Percentiles rank a stretch among this genome's conserved stretches.
These are phyloP conservation scores for Drosophila ohnishii DNA, from an alignment of 1,140 invertebrate genomes.

Conservation along the genomic window DNA sequence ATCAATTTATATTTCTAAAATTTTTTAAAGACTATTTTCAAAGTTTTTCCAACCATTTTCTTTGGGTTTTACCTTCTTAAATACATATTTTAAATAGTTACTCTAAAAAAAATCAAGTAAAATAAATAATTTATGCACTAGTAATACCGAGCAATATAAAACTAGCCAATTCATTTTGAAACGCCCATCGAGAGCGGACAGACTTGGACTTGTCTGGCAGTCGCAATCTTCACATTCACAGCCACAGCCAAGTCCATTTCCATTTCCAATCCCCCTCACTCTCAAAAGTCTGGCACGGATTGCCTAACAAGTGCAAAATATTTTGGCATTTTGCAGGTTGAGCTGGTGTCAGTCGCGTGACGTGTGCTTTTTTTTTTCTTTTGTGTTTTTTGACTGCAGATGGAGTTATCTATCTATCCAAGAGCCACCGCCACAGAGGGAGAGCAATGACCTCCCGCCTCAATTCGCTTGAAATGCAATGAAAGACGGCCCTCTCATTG, in stretches of 20 bases:
- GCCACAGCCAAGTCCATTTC: slow-evolving; percentile 8
- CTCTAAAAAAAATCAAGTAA: not conserved
- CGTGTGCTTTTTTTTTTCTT: slow-evolving; percentile 10
- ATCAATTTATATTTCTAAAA: too few relatives aligned
- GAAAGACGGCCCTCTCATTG: slow-evolving; percentile 33
- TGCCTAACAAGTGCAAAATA: slow-evolving; percentile 44
- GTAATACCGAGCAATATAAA: not conserved
- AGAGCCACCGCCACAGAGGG: not conserved
- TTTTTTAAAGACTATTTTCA: not conserved
- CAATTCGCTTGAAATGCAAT: slow-evolving; percentile 39
- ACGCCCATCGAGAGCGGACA: slow-evolving; percentile 5
- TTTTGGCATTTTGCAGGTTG: slow-evolving; percentile 44
- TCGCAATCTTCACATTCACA: slow-evolving; percentile 2
- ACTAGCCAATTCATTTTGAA: slow-evolving; percentile 5
- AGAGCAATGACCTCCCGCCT: slow-evolving; percentile 25
- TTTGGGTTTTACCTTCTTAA: not conserved
- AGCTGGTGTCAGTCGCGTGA: slow-evolving; percentile 35
- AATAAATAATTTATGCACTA: not conserved
- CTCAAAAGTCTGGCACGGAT: slow-evolving; percentile 16
- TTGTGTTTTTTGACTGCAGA: slow-evolving; percentile 12
- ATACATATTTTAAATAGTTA: not conserved
- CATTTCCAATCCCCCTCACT: slow-evolving; percentile 10
- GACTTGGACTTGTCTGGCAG: slow-evolving; percentile 11
- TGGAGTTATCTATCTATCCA: slow-evolving; percentile 27
- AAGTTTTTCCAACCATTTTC: not conserved